Percentiles rank a stretch among this genome's conserved stretches.
These are phyloP conservation scores for Hapalemur alaotrensis DNA, from an alignment of 2,797 vertebrate genomes.

Conservation along the genomic window DNA sequence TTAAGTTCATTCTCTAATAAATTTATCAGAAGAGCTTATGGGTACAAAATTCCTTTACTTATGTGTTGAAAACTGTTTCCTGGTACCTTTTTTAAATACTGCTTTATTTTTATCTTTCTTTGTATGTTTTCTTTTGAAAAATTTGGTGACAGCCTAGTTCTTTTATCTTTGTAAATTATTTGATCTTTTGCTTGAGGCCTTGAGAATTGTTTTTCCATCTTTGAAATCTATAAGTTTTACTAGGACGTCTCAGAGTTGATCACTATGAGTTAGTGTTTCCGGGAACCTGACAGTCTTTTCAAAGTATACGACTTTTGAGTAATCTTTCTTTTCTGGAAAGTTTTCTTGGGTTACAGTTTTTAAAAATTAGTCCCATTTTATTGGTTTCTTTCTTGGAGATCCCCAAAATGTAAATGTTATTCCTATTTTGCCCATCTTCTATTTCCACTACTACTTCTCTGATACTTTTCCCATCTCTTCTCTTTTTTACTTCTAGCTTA, in stretches of 20 bases:
- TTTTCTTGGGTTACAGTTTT: neutral
- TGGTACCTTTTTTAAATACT: neutral
- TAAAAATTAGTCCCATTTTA: neutral
- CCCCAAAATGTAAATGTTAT: neutral
- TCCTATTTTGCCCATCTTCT: neutral
- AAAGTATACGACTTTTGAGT: neutral
- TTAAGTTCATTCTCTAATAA: neutral
- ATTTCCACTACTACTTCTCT: neutral
- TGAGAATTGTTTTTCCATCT: neutral
- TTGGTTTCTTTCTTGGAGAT: neutral
- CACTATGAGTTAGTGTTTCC: neutral
- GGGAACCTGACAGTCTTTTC: neutral
- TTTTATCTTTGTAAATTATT: slow-evolving; percentile 50
- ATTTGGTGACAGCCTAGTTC: neutral
- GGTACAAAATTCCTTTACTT: neutral
- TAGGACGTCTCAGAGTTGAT: neutral
- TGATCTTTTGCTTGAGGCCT: slow-evolving; percentile 41
- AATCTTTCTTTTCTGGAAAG: neutral
- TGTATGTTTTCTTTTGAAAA: neutral
- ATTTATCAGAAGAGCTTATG: neutral
- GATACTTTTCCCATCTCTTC: neutral
- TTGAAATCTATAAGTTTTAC: slow-evolving; percentile 27
- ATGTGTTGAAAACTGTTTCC: neutral
- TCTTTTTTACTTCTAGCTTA: neutral
- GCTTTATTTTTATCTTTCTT: neutral